Percentiles rank a stretch among this genome's conserved stretches.
Evolutionary conservation across 2,888 invertebrate species (phyloP).

Genomic region (Eupeodes latifasciatus): DNA sequence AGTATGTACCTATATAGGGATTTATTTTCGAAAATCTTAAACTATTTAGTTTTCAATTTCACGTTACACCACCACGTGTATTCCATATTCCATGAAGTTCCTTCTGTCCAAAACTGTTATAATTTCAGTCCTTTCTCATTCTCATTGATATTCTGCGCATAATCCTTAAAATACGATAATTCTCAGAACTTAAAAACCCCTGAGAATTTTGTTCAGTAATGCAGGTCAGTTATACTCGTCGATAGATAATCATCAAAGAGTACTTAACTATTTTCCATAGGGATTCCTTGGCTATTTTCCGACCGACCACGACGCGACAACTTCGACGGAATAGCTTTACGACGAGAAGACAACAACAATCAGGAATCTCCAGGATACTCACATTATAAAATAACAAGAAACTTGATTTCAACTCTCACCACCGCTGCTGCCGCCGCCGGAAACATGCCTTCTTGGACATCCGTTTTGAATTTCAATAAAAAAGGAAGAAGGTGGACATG

Average conservation of each 20-base stretch:
- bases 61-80: slow-evolving; percentile 36
- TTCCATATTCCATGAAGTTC: slow-evolving; percentile 40
- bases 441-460: slow-evolving; percentile 20
- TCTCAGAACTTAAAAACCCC: slow-evolving; percentile 3
- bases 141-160: slow-evolving; percentile 24
- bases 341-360: background rate
- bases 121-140: slow-evolving; percentile 5
- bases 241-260: background rate
- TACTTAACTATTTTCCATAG: background rate
- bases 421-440: background rate
- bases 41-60: background rate
- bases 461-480: background rate
- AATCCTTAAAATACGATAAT: background rate
- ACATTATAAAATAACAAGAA: slow-evolving; percentile 26
- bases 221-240: slow-evolving; percentile 60
- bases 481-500: background rate
- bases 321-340: too few relatives aligned
- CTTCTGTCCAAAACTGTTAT: slow-evolving; percentile 45
- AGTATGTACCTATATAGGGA: too few relatives aligned
- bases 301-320: too few relatives aligned
- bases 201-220: slow-evolving; percentile 29
- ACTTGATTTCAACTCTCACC: slow-evolving; percentile 16
- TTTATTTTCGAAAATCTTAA: background rate
- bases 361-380: background rate
- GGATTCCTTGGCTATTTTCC: background rate